Conservation (phyloP, 2,797 vertebrate species). For the Enteromius afrohamiltoni region DNA sequence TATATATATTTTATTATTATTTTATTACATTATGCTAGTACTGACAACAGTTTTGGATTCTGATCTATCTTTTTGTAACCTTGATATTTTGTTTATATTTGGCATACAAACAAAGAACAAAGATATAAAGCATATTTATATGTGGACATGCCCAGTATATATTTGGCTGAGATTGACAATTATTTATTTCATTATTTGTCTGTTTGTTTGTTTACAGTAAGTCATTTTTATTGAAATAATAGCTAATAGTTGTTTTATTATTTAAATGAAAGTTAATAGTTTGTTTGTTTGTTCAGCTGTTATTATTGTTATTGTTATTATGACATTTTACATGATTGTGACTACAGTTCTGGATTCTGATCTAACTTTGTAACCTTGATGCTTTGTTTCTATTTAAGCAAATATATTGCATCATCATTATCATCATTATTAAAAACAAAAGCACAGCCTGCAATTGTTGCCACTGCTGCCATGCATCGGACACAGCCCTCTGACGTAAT, state of each 20-base stretch:
- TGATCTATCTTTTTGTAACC: neutral
- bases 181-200: neutral
- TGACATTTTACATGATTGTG: neutral
- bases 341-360: neutral
- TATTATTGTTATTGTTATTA: neutral
- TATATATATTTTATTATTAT: neutral
- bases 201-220: neutral
- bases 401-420: neutral
- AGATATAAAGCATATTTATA: too few relatives aligned
- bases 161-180: neutral
- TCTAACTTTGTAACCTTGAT: neutral
- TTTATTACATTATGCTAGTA: neutral
- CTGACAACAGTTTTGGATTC: neutral
- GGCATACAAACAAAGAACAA: too few relatives aligned
- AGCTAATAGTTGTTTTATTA: neutral
- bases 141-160: too few relatives aligned
- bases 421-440: neutral
- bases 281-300: neutral
- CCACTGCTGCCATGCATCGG: neutral
- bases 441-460: neutral
- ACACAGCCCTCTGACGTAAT: slow-evolving; percentile 3
- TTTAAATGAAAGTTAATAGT: too few relatives aligned
- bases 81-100: neutral
- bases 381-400: slow-evolving; percentile 14
- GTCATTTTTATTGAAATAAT: neutral